Percentiles rank a stretch among this genome's conserved stretches.
These are phyloP conservation scores for Boulengeromyrus knoepffleri DNA, from an alignment of 2,113 vertebrate genomes.

Conservation along the genomic window DNA sequence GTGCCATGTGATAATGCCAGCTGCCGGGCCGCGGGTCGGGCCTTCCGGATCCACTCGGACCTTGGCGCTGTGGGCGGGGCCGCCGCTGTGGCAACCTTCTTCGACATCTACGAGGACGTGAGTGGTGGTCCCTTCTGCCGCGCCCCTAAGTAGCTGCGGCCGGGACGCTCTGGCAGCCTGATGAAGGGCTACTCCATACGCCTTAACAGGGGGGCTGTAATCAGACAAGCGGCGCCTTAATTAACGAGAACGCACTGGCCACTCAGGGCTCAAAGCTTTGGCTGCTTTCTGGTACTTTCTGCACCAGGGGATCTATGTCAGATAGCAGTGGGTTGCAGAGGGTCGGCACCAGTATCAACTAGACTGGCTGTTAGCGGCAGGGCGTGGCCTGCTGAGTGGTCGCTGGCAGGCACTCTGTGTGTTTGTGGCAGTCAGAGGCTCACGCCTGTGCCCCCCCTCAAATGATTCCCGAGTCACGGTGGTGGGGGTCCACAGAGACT, in stretches of 20 bases:
- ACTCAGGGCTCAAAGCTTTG: conserved; percentile 6
- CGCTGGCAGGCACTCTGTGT: background rate
- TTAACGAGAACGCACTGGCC: conserved; percentile 23
- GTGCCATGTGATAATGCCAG: conserved; percentile 68
- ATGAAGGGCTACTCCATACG: background rate
- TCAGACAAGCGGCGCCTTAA: conserved; percentile 24
- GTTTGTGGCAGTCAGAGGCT: background rate
- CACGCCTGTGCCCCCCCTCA: background rate
- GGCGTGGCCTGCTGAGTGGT: background rate
- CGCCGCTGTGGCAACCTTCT: conserved; percentile 76
- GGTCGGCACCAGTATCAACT: background rate
- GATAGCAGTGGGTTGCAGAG: background rate
- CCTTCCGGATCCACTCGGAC: conserved; percentile 81
- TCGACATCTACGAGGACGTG: conserved; percentile 97
- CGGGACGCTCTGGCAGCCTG: conserved; percentile 11
- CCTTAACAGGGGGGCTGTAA: conserved; percentile 27
- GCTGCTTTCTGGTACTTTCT: background rate
- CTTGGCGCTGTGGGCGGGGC: conserved; percentile 80
- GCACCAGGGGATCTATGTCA: background rate
- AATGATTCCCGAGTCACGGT: background rate
- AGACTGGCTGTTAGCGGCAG: background rate
- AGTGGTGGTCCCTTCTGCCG: conserved; percentile 51
- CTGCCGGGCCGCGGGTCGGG: conserved; percentile 65
- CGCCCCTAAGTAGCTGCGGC: conserved; percentile 15
- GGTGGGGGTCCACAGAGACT: background rate